Percentiles rank a stretch among this genome's conserved stretches.
Evolutionary conservation across 2,888 invertebrate genomes (phyloP).

Genomic region (Troides aeacus): DNA sequence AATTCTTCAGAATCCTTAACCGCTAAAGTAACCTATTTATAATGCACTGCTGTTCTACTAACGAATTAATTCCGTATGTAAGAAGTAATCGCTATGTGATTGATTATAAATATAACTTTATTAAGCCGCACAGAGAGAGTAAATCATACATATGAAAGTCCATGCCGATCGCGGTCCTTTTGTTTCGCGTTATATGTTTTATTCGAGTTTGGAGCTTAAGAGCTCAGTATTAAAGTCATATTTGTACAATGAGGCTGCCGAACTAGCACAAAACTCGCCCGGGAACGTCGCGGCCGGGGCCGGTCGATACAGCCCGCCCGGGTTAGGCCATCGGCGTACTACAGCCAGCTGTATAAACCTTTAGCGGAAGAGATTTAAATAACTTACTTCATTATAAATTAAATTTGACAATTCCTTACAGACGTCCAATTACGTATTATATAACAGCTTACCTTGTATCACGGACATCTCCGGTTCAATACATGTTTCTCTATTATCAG

Average conservation of each 20-base stretch:
- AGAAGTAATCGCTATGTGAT: background rate
- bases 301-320: slow-evolving; percentile 42
- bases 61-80: too few relatives aligned
- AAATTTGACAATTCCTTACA: background rate
- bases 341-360: slow-evolving; percentile 19
- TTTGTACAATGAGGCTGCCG: slow-evolving; percentile 10
- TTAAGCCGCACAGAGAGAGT: background rate
- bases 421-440: background rate
- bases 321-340: slow-evolving; percentile 32
- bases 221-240: background rate
- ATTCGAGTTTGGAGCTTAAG: slow-evolving; percentile 19
- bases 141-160: background rate
- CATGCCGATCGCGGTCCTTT: slow-evolving; percentile 11
- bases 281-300: slow-evolving; percentile 32
- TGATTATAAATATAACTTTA: background rate
- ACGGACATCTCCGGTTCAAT: too few relatives aligned
- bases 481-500: too few relatives aligned
- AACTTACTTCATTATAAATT: slow-evolving; percentile 5
- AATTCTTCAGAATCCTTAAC: too few relatives aligned
- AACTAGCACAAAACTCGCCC: slow-evolving; percentile 28
- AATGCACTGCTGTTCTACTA: too few relatives aligned
- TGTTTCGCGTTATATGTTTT: background rate
- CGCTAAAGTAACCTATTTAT: too few relatives aligned
- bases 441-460: too few relatives aligned
- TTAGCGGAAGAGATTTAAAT: slow-evolving; percentile 21